Evolutionary conservation across 35 echinoderm and acorn worm genomes (phyloP), one percentile per base, ranked within the genome.

Genomic region (Apostichopus californicus): DNA sequence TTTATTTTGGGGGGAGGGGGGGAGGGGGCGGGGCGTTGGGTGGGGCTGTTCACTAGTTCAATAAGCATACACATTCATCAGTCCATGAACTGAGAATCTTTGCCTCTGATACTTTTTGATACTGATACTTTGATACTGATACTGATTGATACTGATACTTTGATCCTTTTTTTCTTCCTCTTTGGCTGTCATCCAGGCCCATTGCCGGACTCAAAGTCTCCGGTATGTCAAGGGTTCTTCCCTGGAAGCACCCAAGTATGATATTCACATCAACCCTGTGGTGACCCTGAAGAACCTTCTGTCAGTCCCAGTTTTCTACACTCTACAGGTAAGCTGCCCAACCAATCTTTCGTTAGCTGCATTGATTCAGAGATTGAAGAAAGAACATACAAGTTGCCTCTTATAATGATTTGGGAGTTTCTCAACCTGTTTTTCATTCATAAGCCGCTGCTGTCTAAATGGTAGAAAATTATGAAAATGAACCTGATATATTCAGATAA

Each of bases 141-240:
- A 25, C 24, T 25, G 24, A 25, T 25, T 25, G 24, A 25, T 25
- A 25, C 24, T 25, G 24, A 25, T 25, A 25, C 24, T 25, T 17
- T 24, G 77, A 12, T 61, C 2, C 7, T 61, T 9, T 61, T 57
- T 85, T 53, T 56, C 57, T 23, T 66, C 58, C 56, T 60, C 11
- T 22, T 57, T 87, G 86, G 12, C 15, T 72, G 5, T 28, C 11
- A 23, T 24, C 17, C 24, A 89, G 86, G 52, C 86, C 7, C 61
- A 72, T 4, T 89, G 86, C 72, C 61, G 93, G 71, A 87, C 78
- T 54, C 87, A 93, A 24, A 80, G 15, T 1, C 65, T 98, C 89
- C 75, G 92, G 61, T 95, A 93, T 94, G 96, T 98, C 1, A 91
- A 98, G 34, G 96, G 96, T 25, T 93, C 94, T 56, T 98, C 96